Percentiles rank a stretch among this genome's conserved stretches.
Evolutionary conservation across 2,113 vertebrate species (phyloP).

Genomic region (Cricetomys ansorgei): DNA sequence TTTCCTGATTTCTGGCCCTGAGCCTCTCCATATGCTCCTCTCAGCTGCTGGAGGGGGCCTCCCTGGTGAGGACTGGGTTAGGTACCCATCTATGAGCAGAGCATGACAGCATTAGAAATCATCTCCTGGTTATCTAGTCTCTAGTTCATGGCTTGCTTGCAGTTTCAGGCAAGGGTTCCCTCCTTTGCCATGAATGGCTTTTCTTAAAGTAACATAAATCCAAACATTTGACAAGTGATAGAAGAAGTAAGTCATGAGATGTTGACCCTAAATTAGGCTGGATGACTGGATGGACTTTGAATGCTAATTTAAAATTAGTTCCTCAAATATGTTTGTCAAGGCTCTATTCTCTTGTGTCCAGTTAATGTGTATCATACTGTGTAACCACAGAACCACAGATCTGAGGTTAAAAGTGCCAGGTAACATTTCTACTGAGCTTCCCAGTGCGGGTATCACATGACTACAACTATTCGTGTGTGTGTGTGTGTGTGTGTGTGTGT

Average conservation of each 20-base stretch:
- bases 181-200: too few relatives aligned
- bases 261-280: not conserved
- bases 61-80: too few relatives aligned
- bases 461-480: not conserved
- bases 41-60: too few relatives aligned
- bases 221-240: conserved; percentile 31
- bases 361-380: not conserved
- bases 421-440: not conserved
- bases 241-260: not conserved
- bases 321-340: conserved; percentile 29
- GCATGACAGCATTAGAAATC: too few relatives aligned
- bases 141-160: too few relatives aligned
- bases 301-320: conserved; percentile 28
- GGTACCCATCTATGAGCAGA: too few relatives aligned
- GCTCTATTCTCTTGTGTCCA: not conserved
- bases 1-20: too few relatives aligned
- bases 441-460: fast-evolving
- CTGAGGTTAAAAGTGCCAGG: not conserved
- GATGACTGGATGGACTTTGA: not conserved
- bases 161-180: too few relatives aligned
- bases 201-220: conserved; percentile 55
- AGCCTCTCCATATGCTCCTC: too few relatives aligned
- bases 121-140: too few relatives aligned
- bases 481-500: not conserved
- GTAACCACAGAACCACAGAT: not conserved